Percentiles rank a stretch among this genome's conserved stretches.
Evolutionary conservation across 37 sponge, comb jelly and placozoan species (phyloP).

Genomic region (Crambe crambe): DNA sequence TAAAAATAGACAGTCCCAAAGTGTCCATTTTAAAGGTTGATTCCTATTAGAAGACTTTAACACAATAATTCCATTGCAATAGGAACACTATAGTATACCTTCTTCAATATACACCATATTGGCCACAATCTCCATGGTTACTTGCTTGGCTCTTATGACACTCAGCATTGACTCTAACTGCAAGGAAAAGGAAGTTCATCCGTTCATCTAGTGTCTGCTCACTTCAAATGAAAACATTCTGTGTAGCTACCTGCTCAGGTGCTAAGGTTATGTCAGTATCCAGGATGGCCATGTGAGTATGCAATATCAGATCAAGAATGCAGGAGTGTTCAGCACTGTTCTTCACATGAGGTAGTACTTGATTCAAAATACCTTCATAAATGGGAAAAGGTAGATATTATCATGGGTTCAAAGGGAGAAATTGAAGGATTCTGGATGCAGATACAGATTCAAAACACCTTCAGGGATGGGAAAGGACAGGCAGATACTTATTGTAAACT

Average conservation of each 20-base stretch:
- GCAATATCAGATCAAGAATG: neutral
- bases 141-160: conserved; percentile 12
- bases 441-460: too few species aligned
- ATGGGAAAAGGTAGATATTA: too few species aligned
- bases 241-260: neutral
- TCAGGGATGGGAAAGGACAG: too few species aligned
- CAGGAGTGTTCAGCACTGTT: neutral
- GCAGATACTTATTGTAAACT: too few species aligned
- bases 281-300: neutral
- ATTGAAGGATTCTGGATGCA: too few species aligned
- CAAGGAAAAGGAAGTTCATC: neutral
- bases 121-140: conserved; percentile 29
- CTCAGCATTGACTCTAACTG: neutral
- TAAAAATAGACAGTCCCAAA: too few species aligned
- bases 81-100: conserved; percentile 5
- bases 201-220: too few species aligned
- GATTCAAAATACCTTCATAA: neutral
- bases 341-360: neutral
- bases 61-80: too few species aligned
- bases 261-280: neutral
- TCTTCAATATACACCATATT: conserved; percentile 29
- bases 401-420: too few species aligned
- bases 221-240: neutral
- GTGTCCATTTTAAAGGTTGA: too few species aligned
- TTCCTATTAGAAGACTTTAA: too few species aligned